Percentiles rank a stretch among this genome's conserved stretches.
Conservation (phyloP, 2,113 vertebrate species). For the Siphamia tubifer region DNA sequence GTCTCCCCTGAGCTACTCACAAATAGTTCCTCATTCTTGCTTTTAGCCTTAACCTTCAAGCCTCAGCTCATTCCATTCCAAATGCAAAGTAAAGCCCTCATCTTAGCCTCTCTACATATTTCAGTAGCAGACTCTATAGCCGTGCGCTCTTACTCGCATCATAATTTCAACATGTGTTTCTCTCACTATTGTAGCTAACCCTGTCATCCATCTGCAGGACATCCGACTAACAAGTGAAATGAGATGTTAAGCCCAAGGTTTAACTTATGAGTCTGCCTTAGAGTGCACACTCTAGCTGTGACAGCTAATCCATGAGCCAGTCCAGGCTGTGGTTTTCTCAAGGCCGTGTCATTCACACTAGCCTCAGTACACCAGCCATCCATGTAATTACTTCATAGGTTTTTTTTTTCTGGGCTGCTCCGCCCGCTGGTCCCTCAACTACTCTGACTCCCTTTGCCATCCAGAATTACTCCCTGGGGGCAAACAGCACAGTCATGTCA, state of each 20-base stretch:
- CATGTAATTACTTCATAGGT: conserved; percentile 72
- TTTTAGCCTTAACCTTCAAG: conserved; percentile 14
- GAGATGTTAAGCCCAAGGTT: conserved; percentile 51
- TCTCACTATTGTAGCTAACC: not conserved
- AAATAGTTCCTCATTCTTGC: not conserved
- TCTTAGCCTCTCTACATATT: not conserved
- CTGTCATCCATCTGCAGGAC: conserved; percentile 15
- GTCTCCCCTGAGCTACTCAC: not conserved
- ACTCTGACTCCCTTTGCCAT: conserved; percentile 18
- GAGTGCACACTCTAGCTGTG: conserved; percentile 40
- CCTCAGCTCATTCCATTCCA: conserved; percentile 18
- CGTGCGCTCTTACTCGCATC: not conserved
- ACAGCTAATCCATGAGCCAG: conserved; percentile 48
- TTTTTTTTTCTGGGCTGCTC: conserved; percentile 38
- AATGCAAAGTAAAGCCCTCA: conserved; percentile 17
- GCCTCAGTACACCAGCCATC: conserved; percentile 61
- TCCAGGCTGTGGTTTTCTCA: conserved; percentile 19
- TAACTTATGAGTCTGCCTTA: conserved; percentile 32
- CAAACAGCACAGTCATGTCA: conserved; percentile 34
- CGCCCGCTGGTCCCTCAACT: conserved; percentile 31
- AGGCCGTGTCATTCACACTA: conserved; percentile 51
- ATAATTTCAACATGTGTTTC: not conserved
- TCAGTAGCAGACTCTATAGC: conserved; percentile 1
- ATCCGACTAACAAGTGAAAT: conserved; percentile 49
- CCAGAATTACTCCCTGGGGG: conserved; percentile 31